Evolutionary conservation across 1,140 invertebrate species (phyloP).

Genomic region (Drosophila sturtevanti): DNA sequence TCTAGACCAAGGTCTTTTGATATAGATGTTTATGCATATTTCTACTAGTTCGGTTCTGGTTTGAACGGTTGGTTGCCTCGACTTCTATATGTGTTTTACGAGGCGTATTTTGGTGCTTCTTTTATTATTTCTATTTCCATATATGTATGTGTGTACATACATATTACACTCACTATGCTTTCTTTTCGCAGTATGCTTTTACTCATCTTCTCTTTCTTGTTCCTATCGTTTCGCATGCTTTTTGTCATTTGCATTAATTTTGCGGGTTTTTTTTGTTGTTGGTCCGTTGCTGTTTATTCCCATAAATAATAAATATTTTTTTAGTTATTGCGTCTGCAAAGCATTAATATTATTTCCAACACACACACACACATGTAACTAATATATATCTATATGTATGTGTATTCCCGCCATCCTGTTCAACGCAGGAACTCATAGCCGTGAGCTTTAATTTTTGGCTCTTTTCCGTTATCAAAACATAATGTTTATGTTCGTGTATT

Average conservation of each 20-base stretch:
- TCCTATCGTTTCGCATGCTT: conserved; percentile 50
- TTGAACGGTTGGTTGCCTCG: conserved; percentile 10
- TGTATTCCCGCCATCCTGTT: conserved; percentile 54
- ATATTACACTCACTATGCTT: conserved; percentile 27
- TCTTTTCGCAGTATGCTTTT: background rate
- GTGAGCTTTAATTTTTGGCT: conserved; percentile 78
- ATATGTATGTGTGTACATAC: no score
- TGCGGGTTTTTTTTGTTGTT: conserved; percentile 56
- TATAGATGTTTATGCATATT: conserved; percentile 55
- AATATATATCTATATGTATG: conserved; percentile 13
- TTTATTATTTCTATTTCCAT: conserved; percentile 55
- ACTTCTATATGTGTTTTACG: conserved; percentile 41
- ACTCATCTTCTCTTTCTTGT: conserved; percentile 39
- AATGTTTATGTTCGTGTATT: conserved; percentile 57
- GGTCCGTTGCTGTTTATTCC: conserved; percentile 72
- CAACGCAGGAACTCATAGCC: conserved; percentile 56
- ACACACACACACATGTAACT: conserved; percentile 6
- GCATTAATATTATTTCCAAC: conserved; percentile 74
- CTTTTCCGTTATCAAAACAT: conserved; percentile 79
- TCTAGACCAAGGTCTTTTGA: conserved; percentile 45
- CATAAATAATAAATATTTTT: conserved; percentile 82
- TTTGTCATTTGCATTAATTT: conserved; percentile 81
- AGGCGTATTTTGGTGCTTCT: conserved; percentile 35
- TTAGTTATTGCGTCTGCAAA: conserved; percentile 79
- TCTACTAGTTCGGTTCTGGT: conserved; percentile 3